Conservation (phyloP, 1,140 invertebrate species). For the Drosophila pruinosa region DNA sequence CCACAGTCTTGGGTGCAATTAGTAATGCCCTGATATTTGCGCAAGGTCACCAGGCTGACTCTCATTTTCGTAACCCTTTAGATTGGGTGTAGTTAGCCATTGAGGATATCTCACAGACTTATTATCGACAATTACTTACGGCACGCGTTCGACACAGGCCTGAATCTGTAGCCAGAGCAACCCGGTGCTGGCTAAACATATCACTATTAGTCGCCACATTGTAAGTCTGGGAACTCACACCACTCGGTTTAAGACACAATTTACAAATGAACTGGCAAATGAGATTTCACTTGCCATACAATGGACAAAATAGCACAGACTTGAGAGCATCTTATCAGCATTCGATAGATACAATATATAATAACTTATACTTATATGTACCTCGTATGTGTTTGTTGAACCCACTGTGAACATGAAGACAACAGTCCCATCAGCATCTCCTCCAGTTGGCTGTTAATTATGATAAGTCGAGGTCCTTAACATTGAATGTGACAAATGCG, state of each 20-base stretch:
- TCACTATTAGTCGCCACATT: conserved; percentile 42
- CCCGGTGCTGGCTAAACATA: conserved; percentile 16
- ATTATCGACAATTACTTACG: conserved; percentile 51
- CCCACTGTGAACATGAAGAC: conserved; percentile 26
- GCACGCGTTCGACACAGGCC: conserved; percentile 59
- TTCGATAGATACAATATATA: background rate
- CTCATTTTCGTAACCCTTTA: conserved; percentile 57
- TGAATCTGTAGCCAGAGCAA: conserved; percentile 24
- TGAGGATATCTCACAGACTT: background rate
- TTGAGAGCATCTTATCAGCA: conserved; percentile 39
- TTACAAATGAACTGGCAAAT: conserved; percentile 55
- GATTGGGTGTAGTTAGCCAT: background rate
- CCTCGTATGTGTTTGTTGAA: conserved; percentile 62
- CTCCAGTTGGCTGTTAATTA: conserved; percentile 25
- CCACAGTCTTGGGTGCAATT: conserved; percentile 64
- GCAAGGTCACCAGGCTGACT: conserved; percentile 64
- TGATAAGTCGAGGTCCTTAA: conserved; percentile 63
- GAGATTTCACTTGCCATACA: conserved; percentile 25
- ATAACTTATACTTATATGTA: too few species aligned
- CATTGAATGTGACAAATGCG: conserved; percentile 53
- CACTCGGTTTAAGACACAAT: conserved; percentile 42
- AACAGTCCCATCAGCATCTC: conserved; percentile 14
- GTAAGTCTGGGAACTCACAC: conserved; percentile 12
- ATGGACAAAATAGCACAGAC: conserved; percentile 27
- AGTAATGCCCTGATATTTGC: conserved; percentile 49